Evolutionary conservation across 2,797 vertebrate species (phyloP), one percentile per base, ranked within the genome.

Genomic region (Sebastes cheni): DNA sequence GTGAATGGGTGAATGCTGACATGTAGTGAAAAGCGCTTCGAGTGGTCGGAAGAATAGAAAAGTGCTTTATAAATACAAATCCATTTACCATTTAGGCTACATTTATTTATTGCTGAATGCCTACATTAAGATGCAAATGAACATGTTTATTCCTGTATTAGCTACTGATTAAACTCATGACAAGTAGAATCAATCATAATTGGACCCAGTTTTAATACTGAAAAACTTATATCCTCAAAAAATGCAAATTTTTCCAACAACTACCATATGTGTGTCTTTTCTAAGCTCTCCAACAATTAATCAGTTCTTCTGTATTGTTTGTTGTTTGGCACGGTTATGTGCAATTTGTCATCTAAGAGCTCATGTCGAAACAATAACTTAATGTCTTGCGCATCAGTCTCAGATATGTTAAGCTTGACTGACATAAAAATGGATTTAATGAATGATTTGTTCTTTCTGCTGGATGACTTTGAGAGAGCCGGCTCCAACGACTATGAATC

Each of bases 391-490:
- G 20, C 23, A 25, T 75, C 34, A 50, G 8, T 60, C 36, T 72
- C 30, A 27, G 27, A 46, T 39, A 62, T 6, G 6, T 56, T 29
- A 65, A 30, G n/a, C 11, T 20, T 29, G 73, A 67, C 29, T 32
- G 54, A 56, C 50, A 64, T 34, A 10, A 66, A 66, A 39, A 61
- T 7, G 13, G 27, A 72, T 50, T 1, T 32, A 70, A 59, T 58
- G 39, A 82, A 73, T 56, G 23, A 76, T 67, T 5, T 66, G 55
- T 64, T 73, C 46, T 65, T 64, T 67, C 66, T 77, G 61, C 58
- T 32, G 39, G 55, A 30, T 30, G 20, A 68, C 62, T 82, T 75
- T 27, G 16, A 79, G 50, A 16, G 8, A 65, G 70, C 34, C 4
- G 1, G 16, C 22, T 68, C n/a, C 5, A 55, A n/a, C 29, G 32